These are phyloP conservation scores for Agrochola litura DNA, from an alignment of 2,888 invertebrate species.

Conservation along the genomic window DNA sequence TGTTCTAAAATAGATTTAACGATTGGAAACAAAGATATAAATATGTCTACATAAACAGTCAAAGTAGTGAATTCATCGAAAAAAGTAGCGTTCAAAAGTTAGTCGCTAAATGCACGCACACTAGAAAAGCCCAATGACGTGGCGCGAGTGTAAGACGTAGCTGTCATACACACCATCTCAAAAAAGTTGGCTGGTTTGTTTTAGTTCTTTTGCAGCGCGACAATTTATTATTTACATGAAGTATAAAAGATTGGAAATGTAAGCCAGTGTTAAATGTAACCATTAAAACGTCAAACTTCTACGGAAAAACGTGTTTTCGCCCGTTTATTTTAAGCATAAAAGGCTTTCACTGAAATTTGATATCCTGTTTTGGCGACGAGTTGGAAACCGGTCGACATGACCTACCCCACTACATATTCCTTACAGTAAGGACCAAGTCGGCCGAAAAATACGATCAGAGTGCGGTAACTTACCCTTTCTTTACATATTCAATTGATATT, in stretches of 20 bases:
- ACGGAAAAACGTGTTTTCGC: neutral
- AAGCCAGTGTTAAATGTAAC: neutral
- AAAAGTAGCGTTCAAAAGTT: no score
- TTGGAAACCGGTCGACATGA: constrained; percentile 62
- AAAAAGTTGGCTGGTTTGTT: no score
- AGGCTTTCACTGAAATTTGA: constrained; percentile 65
- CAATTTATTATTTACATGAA: no score
- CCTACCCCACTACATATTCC: constrained; percentile 63
- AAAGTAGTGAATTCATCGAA: no score
- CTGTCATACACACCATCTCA: no score
- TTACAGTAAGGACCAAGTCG: constrained; percentile 32
- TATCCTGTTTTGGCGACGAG: constrained; percentile 58
- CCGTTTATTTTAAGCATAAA: constrained; percentile 35
- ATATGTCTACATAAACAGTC: no score
- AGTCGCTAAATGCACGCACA: no score
- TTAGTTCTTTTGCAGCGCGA: no score
- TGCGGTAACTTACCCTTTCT: constrained; percentile 47
- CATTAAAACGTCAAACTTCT: neutral
- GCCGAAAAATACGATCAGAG: constrained; percentile 40
- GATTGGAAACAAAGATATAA: no score
- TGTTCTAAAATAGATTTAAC: neutral
- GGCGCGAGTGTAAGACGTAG: no score
- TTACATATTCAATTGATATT: neutral
- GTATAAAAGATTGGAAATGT: neutral
- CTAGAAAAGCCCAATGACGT: no score